Evolutionary conservation across 2,888 invertebrate species (phyloP), one percentile per base, ranked within the genome.

Genomic region (Gymnosoma rotundatum): DNA sequence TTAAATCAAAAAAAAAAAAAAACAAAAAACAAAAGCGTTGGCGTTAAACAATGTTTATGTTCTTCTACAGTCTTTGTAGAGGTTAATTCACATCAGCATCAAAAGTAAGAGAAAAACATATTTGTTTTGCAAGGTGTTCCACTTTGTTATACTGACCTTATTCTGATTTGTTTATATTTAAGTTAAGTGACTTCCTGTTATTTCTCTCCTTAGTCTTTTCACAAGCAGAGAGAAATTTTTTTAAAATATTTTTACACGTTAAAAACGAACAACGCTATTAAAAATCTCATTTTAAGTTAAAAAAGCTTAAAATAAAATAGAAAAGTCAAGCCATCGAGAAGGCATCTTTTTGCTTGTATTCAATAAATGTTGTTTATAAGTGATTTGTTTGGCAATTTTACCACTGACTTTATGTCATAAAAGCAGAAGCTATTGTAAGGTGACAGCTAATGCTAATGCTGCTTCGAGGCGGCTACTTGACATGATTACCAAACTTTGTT

Each of bases 91-190:
- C 16, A 45, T 5, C 32, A 48, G 72, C 12, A 42, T 58, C 48
- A 60, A 74, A 38, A 18, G 8, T 7, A 25, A 42, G 52, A 38
- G n/a, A 69, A 52, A 78, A 42, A 52, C 16, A 42, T 60, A 69
- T 70, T 76, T 80, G 58, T 70, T 84, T 78, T 84, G 84, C 84
- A 81, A 84, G 81, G 78, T 84, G 84, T 84, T 84, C 81, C 81
- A 75, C 60, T 81, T 70, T 69, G 66, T 45, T 78, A 70, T 78
- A 78, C 78, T 84, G 81, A 83, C 83, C 83, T 76, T 66, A 79
- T 83, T 83, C 42, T 79, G 66, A 66, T 75, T 69, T 78, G 67
- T 64, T 74, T 67, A 56, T 69, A n/a, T 45, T 73, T 64, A 66
- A 25, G 42, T 75, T 8, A 81, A 70, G 70, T 54, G 52, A 81